Evolutionary conservation across 2,113 vertebrate species (phyloP), one percentile per base, ranked within the genome.

Genomic region (Hyperopisus bebe): DNA sequence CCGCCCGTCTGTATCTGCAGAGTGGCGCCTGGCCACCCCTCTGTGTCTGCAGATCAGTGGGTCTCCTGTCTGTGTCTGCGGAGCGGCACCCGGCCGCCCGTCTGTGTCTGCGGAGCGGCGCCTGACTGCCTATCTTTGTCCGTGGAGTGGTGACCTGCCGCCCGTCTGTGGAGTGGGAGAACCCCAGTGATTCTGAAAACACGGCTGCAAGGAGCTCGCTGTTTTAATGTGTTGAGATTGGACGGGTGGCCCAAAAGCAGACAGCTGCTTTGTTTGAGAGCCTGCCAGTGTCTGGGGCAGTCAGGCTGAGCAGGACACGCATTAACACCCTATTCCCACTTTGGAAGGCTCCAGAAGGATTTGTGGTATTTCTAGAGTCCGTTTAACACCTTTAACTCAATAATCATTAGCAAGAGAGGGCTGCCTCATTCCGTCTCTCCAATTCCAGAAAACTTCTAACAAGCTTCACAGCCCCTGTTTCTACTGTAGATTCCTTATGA

Each of bases 201-300:
- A 87, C 9, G 50, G 80, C 55, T 55, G 58, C 84, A 62, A 66
- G 39, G 89, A 85, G 86, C 24, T 19, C 44, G 89, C 89, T 92
- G 91, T 77, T 92, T 92, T 92, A 91, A 90, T 87, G 53, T 89
- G 74, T 91, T 93, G 89, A 89, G 55, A 77, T 90, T 92, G 91
- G 89, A 90, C 17, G 7, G 13, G n/a, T n/a, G 24, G 70, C 19
- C n/a, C 27, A 83, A 55, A 74, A 90, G 70, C 91, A 88, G 87
- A 88, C 87, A 70, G 91, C 86, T 91, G 93, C 90, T 93, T 93
- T 93, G 90, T 92, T 93, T 94, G 91, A 91, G 47, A 50, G 31
- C 62, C 70, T 88, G 91, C 92, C 93, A 93, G 90, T 27, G 88
- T 88, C 82, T 46, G 91, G 89, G 87, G 74, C 88, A 91, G 90